Conservation (phyloP, 2,888 invertebrate species). For the Acleris cristana region DNA sequence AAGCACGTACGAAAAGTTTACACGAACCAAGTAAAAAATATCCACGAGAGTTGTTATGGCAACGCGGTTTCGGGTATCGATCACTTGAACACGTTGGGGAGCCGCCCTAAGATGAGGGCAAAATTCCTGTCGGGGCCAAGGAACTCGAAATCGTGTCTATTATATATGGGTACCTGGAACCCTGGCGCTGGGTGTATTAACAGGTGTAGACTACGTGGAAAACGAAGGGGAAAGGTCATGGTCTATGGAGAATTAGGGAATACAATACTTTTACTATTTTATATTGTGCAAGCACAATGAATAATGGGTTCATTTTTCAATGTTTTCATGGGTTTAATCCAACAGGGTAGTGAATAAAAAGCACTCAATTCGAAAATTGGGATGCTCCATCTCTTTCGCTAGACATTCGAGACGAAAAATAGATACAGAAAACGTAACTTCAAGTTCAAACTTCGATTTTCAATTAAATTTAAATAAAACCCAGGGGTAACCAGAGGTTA, state of each 20-base stretch:
- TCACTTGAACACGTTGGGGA: constrained; percentile 35
- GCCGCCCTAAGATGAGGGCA: constrained; percentile 8
- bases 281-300: no score
- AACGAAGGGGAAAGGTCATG: constrained; percentile 30
- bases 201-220: constrained; percentile 15
- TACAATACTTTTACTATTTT: neutral
- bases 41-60: constrained; percentile 40
- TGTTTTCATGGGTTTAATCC: no score
- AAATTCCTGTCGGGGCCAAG: neutral
- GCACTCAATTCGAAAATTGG: no score
- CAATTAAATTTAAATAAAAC: no score
- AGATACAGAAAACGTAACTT: no score
- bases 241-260: constrained; percentile 18
- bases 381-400: no score
- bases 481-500: no score
- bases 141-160: no score
- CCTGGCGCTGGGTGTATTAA: constrained; percentile 10
- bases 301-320: no score
- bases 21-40: neutral
- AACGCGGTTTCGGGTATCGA: constrained; percentile 40
- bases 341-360: no score
- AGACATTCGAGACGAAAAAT: no score
- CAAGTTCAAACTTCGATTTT: no score
- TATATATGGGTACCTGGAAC: neutral
- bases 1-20: neutral